Evolutionary conservation across 2,797 vertebrate species (phyloP).

Genomic region (Threskiornis aethiopicus): DNA sequence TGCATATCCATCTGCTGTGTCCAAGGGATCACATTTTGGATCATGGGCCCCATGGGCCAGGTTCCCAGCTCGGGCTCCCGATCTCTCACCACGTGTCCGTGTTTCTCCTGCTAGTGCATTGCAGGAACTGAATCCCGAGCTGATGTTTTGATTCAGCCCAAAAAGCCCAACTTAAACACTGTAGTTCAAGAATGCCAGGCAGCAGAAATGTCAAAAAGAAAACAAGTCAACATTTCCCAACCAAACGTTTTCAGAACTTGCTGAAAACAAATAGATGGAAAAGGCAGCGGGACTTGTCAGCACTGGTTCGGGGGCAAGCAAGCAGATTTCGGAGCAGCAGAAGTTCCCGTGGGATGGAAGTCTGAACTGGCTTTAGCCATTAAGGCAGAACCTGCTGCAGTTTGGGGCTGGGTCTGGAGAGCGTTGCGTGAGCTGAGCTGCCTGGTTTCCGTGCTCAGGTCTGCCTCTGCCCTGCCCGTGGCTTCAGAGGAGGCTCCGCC

Average conservation of each 20-base stretch:
- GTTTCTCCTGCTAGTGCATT: background rate
- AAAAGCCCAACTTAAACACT: background rate
- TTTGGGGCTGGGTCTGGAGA: background rate
- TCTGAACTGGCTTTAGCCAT: background rate
- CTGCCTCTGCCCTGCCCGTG: background rate
- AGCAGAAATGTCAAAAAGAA: background rate
- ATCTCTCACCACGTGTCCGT: rapidly evolving
- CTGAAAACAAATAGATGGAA: background rate
- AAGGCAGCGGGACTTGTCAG: background rate
- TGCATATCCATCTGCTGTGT: background rate
- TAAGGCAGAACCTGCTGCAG: background rate
- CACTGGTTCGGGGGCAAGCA: background rate
- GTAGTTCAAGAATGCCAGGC: background rate
- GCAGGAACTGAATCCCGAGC: background rate
- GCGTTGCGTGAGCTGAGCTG: background rate
- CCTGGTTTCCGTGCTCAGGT: background rate
- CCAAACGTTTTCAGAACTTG: background rate
- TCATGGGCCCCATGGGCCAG: background rate
- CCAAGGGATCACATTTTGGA: background rate
- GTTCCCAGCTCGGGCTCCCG: rapidly evolving
- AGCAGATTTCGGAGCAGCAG: background rate
- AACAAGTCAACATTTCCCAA: background rate
- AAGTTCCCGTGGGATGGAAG: rapidly evolving
- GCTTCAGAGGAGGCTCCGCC: background rate
- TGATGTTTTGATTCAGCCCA: background rate